These are phyloP conservation scores for Rambutsinella grinnellia DNA, from an alignment of 2,888 invertebrate species.

Conservation along the genomic window DNA sequence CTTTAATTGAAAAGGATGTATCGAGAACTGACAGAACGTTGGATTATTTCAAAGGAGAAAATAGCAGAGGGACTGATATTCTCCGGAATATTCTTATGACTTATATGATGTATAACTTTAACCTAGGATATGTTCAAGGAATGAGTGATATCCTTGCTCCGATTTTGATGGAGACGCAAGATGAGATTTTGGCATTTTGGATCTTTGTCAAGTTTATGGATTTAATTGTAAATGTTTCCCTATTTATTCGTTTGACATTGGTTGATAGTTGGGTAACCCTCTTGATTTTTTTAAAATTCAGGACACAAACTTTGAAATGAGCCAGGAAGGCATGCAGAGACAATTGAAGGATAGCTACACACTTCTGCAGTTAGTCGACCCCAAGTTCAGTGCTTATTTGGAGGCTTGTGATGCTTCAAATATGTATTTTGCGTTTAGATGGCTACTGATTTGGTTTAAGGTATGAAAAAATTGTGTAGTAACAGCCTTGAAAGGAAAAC, in stretches of 20 bases:
- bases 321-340: slow-evolving; percentile 95
- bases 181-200: slow-evolving; percentile 99
- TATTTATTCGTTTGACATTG: background rate
- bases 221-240: slow-evolving; percentile 79
- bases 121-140: slow-evolving; percentile 97
- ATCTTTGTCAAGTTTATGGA: slow-evolving; percentile 99
- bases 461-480: too few species aligned
- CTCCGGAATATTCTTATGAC: slow-evolving; percentile 96
- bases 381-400: slow-evolving; percentile 87
- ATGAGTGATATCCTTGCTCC: slow-evolving; percentile 98
- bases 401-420: slow-evolving; percentile 90
- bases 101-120: slow-evolving; percentile 90
- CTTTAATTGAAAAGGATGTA: slow-evolving; percentile 96
- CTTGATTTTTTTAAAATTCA: slow-evolving; percentile 69
- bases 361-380: slow-evolving; percentile 84
- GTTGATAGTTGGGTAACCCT: too few species aligned
- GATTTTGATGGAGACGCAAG: slow-evolving; percentile 86
- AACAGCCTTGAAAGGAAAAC: background rate
- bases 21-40: slow-evolving; percentile 93
- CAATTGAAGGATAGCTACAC: slow-evolving; percentile 89
- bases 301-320: slow-evolving; percentile 95
- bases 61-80: slow-evolving; percentile 82
- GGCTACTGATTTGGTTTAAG: slow-evolving; percentile 94
- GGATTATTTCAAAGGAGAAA: slow-evolving; percentile 94
- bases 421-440: slow-evolving; percentile 99